These are phyloP conservation scores for Pantelozetes paolii DNA, from an alignment of 2,888 invertebrate genomes.

Conservation along the genomic window DNA sequence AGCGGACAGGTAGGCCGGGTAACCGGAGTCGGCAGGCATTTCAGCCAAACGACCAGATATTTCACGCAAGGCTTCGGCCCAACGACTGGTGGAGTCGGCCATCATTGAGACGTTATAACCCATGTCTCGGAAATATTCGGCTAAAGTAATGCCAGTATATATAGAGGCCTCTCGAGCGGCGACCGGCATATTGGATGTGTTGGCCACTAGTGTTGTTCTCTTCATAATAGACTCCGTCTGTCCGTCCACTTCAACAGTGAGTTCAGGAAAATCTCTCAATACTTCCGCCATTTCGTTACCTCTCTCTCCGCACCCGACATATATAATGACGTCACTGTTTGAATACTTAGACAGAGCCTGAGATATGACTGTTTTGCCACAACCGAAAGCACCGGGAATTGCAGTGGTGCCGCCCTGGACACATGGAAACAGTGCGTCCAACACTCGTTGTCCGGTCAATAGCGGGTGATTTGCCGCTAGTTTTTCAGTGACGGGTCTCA, in stretches of 20 bases:
- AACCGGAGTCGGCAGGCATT: conserved; percentile 95
- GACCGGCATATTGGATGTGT: conserved; percentile 99
- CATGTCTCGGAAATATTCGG: conserved; percentile 96
- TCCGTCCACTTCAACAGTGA: conserved; percentile 95
- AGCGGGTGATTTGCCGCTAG: conserved; percentile 96
- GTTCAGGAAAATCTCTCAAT: conserved; percentile 95
- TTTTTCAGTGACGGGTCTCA: conserved; percentile 94
- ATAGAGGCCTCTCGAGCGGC: conserved; percentile 99
- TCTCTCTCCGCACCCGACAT: conserved; percentile 99
- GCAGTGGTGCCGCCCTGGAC: conserved; percentile 98
- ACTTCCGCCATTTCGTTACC: conserved; percentile 99
- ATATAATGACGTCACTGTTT: conserved; percentile 98
- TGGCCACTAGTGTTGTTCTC: conserved; percentile 96
- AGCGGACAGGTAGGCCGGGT: conserved; percentile 98
- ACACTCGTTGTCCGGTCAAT: conserved; percentile 93
- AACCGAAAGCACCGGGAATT: conserved; percentile 99
- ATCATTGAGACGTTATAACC: conserved; percentile 99
- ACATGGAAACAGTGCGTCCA: conserved; percentile 98
- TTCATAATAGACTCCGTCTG: conserved; percentile 96
- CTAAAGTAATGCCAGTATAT: conserved; percentile 97
- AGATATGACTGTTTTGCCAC: conserved; percentile 99
- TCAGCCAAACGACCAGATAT: conserved; percentile 98
- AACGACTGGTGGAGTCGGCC: conserved; percentile 99
- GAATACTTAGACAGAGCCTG: conserved; percentile 99
- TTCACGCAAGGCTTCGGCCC: conserved; percentile 99